Evolutionary conservation across 2,797 vertebrate species (phyloP).

Genomic region (Holocentrus rufus): DNA sequence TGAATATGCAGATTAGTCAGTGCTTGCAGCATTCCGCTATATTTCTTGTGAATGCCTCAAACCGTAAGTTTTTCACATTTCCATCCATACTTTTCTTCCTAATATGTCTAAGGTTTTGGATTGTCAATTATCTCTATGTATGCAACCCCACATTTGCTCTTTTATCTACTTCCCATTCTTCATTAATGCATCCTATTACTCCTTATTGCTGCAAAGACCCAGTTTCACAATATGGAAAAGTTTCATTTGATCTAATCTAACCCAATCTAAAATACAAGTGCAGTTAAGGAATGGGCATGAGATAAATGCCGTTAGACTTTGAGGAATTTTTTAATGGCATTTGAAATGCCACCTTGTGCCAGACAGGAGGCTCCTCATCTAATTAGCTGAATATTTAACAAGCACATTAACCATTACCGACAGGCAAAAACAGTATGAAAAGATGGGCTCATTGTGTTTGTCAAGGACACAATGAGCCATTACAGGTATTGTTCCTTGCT

Average conservation of each 20-base stretch:
- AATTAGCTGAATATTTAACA: conserved; percentile 81
- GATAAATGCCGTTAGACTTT: conserved; percentile 37
- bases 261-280: conserved; percentile 56
- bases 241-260: conserved; percentile 56
- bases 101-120: too few relatives aligned
- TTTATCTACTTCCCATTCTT: too few relatives aligned
- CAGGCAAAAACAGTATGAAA: conserved; percentile 70
- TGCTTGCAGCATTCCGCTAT: too few relatives aligned
- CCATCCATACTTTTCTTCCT: too few relatives aligned
- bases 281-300: conserved; percentile 48
- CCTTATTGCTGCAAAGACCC: conserved; percentile 9
- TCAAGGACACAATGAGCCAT: conserved; percentile 67
- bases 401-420: conserved; percentile 71
- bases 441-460: conserved; percentile 60
- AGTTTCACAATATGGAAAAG: conserved; percentile 27
- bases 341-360: conserved; percentile 74
- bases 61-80: too few relatives aligned
- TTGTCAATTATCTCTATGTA: too few relatives aligned
- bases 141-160: background rate
- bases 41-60: too few relatives aligned
- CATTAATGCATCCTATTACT: background rate
- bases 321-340: conserved; percentile 73
- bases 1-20: too few relatives aligned
- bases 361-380: conserved; percentile 69
- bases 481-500: conserved; percentile 68